Evolutionary conservation across 2,888 invertebrate genomes (phyloP).

Genomic region (Sesamia inferens): DNA sequence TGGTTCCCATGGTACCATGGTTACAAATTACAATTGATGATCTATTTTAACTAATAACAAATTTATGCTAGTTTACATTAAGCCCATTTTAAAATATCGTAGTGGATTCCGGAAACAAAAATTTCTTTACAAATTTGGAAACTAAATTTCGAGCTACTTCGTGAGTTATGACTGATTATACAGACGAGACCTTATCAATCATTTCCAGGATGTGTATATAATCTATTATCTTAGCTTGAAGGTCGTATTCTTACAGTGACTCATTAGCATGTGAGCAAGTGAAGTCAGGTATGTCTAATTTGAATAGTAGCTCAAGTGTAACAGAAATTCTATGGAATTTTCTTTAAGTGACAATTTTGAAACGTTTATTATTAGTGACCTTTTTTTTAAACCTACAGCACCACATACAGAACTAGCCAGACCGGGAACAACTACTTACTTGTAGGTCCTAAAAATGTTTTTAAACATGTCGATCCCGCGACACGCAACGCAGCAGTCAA

Average conservation of each 20-base stretch:
- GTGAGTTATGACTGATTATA: background rate
- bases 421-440: too few relatives aligned
- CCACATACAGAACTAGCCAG: too few relatives aligned
- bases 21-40: background rate
- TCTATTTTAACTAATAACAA: background rate
- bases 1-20: too few relatives aligned
- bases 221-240: conserved; percentile 24
- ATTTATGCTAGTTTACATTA: background rate
- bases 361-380: background rate
- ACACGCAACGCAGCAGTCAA: too few relatives aligned
- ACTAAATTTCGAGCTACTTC: background rate
- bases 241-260: conserved; percentile 18
- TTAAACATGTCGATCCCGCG: too few relatives aligned
- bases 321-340: background rate
- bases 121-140: background rate
- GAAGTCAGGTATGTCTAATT: background rate
- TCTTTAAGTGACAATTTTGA: too few relatives aligned
- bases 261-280: background rate
- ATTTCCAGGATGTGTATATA: conserved; percentile 29
- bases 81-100: background rate
- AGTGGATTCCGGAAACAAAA: background rate
- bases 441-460: too few relatives aligned
- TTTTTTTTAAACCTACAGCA: too few relatives aligned
- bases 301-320: background rate
- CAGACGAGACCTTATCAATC: conserved; percentile 30